Conservation (phyloP, 37 sponge, comb jelly and placozoan species). For the Bolinopsis microptera region DNA sequence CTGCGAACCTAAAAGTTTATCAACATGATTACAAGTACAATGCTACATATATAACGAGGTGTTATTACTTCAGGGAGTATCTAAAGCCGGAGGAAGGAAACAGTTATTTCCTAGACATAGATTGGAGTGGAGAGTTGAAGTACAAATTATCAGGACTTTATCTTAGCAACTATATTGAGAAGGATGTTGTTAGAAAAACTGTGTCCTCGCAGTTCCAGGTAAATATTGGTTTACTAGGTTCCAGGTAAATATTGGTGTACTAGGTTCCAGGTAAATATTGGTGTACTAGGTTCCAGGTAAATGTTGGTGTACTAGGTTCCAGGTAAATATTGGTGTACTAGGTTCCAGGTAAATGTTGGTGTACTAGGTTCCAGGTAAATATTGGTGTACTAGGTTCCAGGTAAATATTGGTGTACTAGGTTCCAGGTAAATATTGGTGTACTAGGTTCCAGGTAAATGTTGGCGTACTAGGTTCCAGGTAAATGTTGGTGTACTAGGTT, state of each 20-base stretch:
- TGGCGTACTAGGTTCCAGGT: too few relatives aligned
- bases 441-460: too few relatives aligned
- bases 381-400: not conserved
- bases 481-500: too few relatives aligned
- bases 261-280: not conserved
- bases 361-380: not conserved
- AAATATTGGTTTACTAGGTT: not conserved
- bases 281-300: not conserved
- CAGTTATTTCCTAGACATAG: not conserved
- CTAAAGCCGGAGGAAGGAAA: not conserved
- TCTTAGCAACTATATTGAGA: not conserved
- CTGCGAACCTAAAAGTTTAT: too few relatives aligned
- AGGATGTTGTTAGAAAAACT: not conserved
- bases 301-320: not conserved
- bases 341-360: not conserved
- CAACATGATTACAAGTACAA: too few relatives aligned
- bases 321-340: not conserved
- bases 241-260: not conserved
- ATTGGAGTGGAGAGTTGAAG: constrained; percentile 10
- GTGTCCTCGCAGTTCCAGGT: constrained; percentile 20
- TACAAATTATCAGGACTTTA: not conserved
- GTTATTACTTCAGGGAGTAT: not conserved
- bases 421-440: not conserved
- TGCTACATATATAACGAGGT: too few relatives aligned
- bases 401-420: not conserved